Percentiles rank a stretch among this genome's conserved stretches.
Evolutionary conservation across 2,797 vertebrate genomes (phyloP).

Genomic region (Pangasius mekongensis): DNA sequence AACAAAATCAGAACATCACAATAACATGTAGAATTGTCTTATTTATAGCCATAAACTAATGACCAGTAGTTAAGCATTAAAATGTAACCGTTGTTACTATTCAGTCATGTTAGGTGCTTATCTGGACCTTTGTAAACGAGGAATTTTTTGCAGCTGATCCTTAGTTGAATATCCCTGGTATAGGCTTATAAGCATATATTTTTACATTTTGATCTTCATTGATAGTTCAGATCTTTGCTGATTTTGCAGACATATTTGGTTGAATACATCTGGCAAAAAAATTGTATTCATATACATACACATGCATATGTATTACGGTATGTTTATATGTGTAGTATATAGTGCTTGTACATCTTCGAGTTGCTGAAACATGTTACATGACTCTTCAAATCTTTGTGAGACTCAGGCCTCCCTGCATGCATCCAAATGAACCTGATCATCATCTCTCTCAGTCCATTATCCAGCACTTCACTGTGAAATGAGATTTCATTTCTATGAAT

Average conservation of each 20-base stretch:
- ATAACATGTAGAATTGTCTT: neutral
- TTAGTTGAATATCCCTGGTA: neutral
- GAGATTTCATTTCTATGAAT: slow-evolving; percentile 49
- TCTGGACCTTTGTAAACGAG: neutral
- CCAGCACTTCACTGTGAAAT: slow-evolving; percentile 46
- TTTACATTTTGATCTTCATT: neutral
- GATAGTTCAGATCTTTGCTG: neutral
- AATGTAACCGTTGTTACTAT: neutral
- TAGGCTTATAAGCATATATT: neutral
- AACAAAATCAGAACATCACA: neutral
- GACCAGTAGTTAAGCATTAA: neutral
- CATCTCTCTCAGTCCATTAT: slow-evolving; percentile 48
- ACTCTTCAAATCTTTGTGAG: neutral
- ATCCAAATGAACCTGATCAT: slow-evolving; percentile 47
- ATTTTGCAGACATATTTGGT: neutral
- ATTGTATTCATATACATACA: neutral
- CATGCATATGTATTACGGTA: neutral
- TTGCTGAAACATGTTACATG: neutral
- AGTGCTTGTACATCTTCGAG: neutral
- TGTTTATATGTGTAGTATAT: neutral
- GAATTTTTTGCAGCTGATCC: neutral
- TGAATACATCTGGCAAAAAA: neutral
- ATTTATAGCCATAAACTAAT: neutral
- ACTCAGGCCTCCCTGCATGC: slow-evolving; percentile 3
- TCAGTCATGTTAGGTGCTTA: neutral